Base-by-base conservation (phyloP, 1,140 invertebrate species). In the Plodia interpunctella region DNA sequence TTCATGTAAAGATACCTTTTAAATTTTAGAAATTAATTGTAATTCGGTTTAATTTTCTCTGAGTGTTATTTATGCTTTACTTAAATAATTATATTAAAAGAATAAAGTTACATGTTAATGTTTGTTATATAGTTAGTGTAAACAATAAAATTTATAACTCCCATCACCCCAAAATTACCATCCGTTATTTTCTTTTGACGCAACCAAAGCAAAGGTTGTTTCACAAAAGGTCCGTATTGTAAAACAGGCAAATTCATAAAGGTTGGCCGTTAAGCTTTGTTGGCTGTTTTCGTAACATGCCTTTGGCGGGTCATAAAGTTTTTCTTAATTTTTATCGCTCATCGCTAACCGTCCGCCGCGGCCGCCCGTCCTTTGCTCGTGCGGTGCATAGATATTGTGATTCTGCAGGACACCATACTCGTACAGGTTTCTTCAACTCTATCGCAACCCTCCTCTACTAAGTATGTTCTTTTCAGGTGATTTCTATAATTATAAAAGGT, bases 231-330 rank as follows among this genome's bases (percentile, higher is more conserved):
- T 74, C 67, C 77, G 72, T 44, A 17, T 74, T 76, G 62, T 83
- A 72, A 74, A 78, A 78, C 62, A 72, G 59, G 63, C 57, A 30
- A 66, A 57, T 64, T 65, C 76, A 78, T 84, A 83, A 84, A 84
- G 68, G 75, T 58, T 62, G 75, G 68, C 69, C 72, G 73, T 82
- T 74, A 78, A 76, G 65, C 66, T 72, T 84, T 82, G 76, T 85
- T 81, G 70, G 66, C 63, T 72, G 53, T 60, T 55, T 66, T 67
- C 65, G 69, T 67, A 50, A 58, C 55, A 55, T 64, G 80, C 69
- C 78, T 80, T 82, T 80, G 78, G 74, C 76, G 80, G 78, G 67
- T 78, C 74, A 65, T 79, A 83, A 80, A 83, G 49, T 74, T 77
- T 81, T 81, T 81, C 64, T 70, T 63, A 55, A 73, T 18, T 66